Evolutionary conservation across 1,140 invertebrate species (phyloP).

Genomic region (Heterodera carotae): DNA sequence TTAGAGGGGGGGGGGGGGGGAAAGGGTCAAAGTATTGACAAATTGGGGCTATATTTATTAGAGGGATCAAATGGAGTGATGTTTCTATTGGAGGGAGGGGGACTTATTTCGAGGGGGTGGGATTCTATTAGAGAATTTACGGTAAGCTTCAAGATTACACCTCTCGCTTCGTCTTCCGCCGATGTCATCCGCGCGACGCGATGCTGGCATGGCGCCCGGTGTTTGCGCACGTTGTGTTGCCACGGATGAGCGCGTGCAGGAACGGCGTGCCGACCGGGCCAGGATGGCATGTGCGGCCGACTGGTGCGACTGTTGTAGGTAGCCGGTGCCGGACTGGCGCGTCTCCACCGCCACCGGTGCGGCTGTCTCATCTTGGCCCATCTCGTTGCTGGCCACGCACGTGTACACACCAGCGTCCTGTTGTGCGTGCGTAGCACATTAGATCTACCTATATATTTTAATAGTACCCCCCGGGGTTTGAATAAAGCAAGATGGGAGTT

Average conservation of each 20-base stretch:
- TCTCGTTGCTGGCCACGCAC: constrained; percentile 85
- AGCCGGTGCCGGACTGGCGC: constrained; percentile 18
- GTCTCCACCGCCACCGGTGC: constrained; percentile 95
- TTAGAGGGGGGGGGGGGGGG: no score
- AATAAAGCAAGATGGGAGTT: no score
- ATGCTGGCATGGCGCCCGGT: background rate
- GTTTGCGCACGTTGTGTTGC: background rate
- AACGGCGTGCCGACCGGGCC: background rate
- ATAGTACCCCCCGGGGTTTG: no score
- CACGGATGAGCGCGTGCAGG: background rate
- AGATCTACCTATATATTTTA: no score
- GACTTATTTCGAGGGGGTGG: no score
- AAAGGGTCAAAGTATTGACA: no score
- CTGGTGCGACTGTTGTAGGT: constrained; percentile 11
- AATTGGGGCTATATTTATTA: no score
- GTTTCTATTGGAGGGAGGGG: no score
- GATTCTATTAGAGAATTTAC: no score
- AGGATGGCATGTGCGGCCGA: constrained; percentile 5
- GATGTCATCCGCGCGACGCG: no score
- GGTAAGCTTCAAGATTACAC: background rate
- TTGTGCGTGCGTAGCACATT: no score
- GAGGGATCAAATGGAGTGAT: no score
- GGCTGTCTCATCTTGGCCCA: constrained; percentile 89
- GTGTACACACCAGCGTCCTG: constrained; percentile 90
- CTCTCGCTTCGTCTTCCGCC: background rate